These are phyloP conservation scores for Pseudococcus longispinus DNA, from an alignment of 2,888 invertebrate species.

Conservation along the genomic window DNA sequence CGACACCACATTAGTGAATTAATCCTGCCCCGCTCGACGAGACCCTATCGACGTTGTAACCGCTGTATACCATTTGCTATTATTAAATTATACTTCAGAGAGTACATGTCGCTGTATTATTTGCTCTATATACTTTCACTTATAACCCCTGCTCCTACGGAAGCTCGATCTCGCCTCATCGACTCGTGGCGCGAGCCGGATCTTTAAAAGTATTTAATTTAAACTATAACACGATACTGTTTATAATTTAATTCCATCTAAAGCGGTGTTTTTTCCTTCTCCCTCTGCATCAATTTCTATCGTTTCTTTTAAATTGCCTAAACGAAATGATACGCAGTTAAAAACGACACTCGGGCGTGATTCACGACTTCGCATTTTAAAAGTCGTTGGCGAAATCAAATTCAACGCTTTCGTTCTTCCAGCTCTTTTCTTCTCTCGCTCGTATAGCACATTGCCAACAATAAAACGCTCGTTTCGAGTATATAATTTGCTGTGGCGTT, in stretches of 20 bases:
- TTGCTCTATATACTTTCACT: conserved; percentile 57
- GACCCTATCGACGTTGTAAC: conserved; percentile 51
- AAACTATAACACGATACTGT: conserved; percentile 40
- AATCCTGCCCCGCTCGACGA: conserved; percentile 39
- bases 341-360: conserved; percentile 22
- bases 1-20: conserved; percentile 57
- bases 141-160: conserved; percentile 44
- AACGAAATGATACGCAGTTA: conserved; percentile 8
- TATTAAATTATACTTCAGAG: conserved; percentile 56
- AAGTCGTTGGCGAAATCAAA: not conserved
- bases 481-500: not conserved
- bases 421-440: not conserved
- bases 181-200: not conserved
- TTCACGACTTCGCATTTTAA: not conserved
- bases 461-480: conserved; percentile 10
- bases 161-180: not conserved
- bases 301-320: not conserved
- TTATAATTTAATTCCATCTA: conserved; percentile 36
- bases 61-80: conserved; percentile 56
- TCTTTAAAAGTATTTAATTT: conserved; percentile 46
- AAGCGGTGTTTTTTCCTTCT: not conserved
- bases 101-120: conserved; percentile 52
- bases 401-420: not conserved
- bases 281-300: not conserved
- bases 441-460: not conserved